Percentiles rank a stretch among this genome's conserved stretches.
phyloP scores from a whole-genome alignment of 2,888 invertebrate species.

The Patella caerulea region DNA sequence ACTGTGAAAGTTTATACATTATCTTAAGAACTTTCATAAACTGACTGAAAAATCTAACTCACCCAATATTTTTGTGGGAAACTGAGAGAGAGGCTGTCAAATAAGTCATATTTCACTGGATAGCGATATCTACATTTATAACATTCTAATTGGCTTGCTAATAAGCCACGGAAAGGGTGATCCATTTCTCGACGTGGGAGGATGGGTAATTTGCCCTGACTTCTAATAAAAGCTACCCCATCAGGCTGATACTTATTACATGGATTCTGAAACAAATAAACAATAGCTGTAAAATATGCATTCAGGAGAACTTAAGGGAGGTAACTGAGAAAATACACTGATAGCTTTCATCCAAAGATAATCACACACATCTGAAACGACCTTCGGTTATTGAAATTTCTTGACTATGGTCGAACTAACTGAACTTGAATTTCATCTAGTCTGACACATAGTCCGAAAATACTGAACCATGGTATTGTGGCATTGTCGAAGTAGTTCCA shows the following conservation, averaged over 20 bases:
- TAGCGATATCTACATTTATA: slow-evolving; percentile 83
- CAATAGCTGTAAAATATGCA: not conserved
- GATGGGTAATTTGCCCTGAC: slow-evolving; percentile 53
- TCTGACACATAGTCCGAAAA: too few species aligned
- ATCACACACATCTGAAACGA: too few species aligned
- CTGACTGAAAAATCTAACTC: slow-evolving; percentile 27
- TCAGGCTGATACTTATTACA: slow-evolving; percentile 49
- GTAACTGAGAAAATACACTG: too few species aligned
- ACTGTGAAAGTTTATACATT: too few species aligned
- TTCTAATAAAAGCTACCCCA: slow-evolving; percentile 49
- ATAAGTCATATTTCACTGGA: slow-evolving; percentile 91
- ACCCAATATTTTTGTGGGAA: slow-evolving; percentile 61
- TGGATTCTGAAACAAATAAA: slow-evolving; percentile 39
- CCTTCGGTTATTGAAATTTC: too few species aligned
- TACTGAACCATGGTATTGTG: too few species aligned
- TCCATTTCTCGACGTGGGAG: slow-evolving; percentile 56
- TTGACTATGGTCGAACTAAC: too few species aligned
- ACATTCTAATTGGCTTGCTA: slow-evolving; percentile 84
- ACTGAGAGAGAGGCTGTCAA: slow-evolving; percentile 89
- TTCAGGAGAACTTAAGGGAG: too few species aligned
- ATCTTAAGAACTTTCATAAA: too few species aligned
- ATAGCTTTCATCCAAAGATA: too few species aligned
- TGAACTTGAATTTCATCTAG: too few species aligned
- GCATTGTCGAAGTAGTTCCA: too few species aligned
- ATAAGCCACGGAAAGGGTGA: slow-evolving; percentile 82